phyloP scores from a whole-genome alignment of 2,113 vertebrate genomes.

The Dicrurus megarhynchus region DNA sequence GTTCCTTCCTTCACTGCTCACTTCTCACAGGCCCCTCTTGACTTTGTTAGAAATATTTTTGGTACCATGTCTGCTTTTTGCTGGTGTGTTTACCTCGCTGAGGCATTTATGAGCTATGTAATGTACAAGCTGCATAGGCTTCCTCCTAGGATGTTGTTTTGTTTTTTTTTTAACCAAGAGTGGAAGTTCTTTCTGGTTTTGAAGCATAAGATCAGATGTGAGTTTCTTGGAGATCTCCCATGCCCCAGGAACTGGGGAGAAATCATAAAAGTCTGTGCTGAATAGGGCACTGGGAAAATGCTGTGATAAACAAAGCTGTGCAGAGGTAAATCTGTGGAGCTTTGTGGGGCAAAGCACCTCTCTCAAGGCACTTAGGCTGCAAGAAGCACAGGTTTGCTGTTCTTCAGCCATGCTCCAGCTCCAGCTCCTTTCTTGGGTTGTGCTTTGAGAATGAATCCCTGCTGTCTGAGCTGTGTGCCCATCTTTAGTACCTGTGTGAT shows the following conservation, averaged over 20 bases:
- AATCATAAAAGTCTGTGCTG: neutral
- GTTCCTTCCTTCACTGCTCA: neutral
- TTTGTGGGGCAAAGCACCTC: neutral
- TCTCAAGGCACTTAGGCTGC: neutral
- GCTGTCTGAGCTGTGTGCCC: neutral
- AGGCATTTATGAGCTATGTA: neutral
- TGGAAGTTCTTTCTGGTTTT: neutral
- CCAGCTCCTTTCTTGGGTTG: neutral
- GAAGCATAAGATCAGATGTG: neutral
- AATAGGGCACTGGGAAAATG: neutral
- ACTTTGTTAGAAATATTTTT: neutral
- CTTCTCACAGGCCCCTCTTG: neutral
- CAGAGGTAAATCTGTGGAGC: neutral
- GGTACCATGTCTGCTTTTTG: neutral
- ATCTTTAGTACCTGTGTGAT: neutral
- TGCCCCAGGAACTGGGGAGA: neutral
- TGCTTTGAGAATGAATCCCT: neutral
- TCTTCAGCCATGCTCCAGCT: neutral
- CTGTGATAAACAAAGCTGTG: neutral
- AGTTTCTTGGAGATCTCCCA: neutral
- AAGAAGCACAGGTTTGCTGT: neutral
- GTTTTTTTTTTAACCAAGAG: neutral
- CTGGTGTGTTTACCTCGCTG: neutral
- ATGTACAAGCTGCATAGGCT: fast-evolving
- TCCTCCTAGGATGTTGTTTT: neutral